Conservation (phyloP, 2,888 invertebrate genomes). For the Rhingia campestris region DNA sequence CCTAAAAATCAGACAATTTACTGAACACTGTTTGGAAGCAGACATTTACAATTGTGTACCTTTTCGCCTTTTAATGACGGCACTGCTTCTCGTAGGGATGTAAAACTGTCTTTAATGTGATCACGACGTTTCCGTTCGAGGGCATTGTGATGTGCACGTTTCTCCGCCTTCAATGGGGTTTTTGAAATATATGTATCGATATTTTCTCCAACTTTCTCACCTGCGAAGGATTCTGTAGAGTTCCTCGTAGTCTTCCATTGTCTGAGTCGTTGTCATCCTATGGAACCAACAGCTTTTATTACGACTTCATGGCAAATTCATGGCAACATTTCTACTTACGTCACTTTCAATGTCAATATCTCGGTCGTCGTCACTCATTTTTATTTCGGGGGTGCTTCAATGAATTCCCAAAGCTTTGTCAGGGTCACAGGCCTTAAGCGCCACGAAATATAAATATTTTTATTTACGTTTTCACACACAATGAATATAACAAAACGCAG, state of each 20-base stretch:
- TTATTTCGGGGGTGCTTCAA: background rate
- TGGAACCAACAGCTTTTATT: constrained; percentile 80
- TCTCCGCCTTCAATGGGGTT: constrained; percentile 89
- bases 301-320: constrained; percentile 61
- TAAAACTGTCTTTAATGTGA: constrained; percentile 99
- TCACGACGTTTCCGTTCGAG: constrained; percentile 97
- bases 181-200: background rate
- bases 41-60: constrained; percentile 83
- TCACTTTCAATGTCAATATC: constrained; percentile 98
- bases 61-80: constrained; percentile 98
- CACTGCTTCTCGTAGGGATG: constrained; percentile 95
- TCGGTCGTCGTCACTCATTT: constrained; percentile 96
- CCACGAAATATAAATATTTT: constrained; percentile 30
- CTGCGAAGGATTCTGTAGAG: constrained; percentile 90
- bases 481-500: background rate
- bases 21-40: constrained; percentile 11
- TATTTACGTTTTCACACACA: constrained; percentile 30
- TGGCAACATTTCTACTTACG: constrained; percentile 85
- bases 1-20: constrained; percentile 83
- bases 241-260: constrained; percentile 85
- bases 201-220: constrained; percentile 82
- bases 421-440: background rate
- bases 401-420: background rate
- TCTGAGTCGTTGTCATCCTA: constrained; percentile 93
- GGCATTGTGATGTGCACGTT: constrained; percentile 99